phyloP scores from a whole-genome alignment of 2,888 invertebrate genomes.

The Cerastis rubricosa region DNA sequence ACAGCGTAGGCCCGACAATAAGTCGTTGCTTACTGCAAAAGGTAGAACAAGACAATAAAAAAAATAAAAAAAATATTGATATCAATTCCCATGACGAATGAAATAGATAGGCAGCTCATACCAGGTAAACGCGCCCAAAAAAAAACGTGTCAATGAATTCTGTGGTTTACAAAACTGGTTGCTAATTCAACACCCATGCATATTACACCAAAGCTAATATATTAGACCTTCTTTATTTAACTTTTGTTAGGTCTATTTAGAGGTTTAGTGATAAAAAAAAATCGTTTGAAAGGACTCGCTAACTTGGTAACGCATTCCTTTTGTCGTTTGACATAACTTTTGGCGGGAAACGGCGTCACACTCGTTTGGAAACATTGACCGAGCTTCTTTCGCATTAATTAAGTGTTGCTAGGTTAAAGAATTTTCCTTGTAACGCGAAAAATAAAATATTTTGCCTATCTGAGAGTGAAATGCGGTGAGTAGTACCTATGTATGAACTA shows the following conservation, averaged over 20 bases:
- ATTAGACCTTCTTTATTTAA: not conserved
- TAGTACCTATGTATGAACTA: not conserved
- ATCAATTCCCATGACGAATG: not conserved
- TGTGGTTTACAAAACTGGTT: not conserved
- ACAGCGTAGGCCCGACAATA: no score
- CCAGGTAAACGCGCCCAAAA: not conserved
- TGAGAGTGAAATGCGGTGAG: not conserved
- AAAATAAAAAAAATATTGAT: no score
- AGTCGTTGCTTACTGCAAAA: no score
- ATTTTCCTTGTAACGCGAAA: not conserved
- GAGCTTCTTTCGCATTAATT: constrained; percentile 37
- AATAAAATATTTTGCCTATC: not conserved
- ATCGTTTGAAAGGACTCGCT: constrained; percentile 25
- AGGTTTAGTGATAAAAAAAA: constrained; percentile 1
- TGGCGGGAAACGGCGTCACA: constrained; percentile 61
- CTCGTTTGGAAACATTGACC: constrained; percentile 59
- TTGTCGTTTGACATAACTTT: constrained; percentile 47
- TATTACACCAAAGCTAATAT: not conserved
- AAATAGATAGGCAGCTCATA: not conserved
- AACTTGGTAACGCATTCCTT: constrained; percentile 22
- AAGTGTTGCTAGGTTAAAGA: constrained; percentile 42
- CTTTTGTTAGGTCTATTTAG: constrained; percentile 18
- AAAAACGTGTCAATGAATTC: not conserved
- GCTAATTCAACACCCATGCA: constrained; percentile 28
- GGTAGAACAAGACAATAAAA: no score